These are phyloP conservation scores for Morelia viridis DNA, from an alignment of 2,797 vertebrate species.

Conservation along the genomic window DNA sequence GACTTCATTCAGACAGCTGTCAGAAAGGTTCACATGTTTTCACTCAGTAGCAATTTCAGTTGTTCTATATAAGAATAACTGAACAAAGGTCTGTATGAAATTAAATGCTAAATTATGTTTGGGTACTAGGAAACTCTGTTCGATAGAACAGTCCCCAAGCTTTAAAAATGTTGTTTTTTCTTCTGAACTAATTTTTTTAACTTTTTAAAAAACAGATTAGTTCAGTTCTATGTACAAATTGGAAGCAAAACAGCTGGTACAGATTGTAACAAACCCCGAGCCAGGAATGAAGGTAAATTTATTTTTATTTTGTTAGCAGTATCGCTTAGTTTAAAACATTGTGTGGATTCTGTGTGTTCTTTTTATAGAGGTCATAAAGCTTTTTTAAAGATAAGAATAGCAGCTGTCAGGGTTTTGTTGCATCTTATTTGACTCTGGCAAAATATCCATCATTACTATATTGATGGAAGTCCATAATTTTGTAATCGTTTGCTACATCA, in stretches of 20 bases:
- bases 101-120: conserved; percentile 4
- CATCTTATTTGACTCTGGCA: not conserved
- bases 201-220: conserved; percentile 75
- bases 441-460: not conserved
- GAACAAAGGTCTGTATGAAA: not conserved
- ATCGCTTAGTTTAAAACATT: not conserved
- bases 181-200: conserved; percentile 40
- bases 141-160: not conserved
- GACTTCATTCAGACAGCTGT: not conserved
- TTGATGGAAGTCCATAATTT: too few species aligned
- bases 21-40: not conserved
- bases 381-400: not conserved
- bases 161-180: not conserved
- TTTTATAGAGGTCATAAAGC: not conserved
- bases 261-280: conserved; percentile 87
- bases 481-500: too few species aligned
- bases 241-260: conserved; percentile 91
- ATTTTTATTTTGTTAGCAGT: conserved; percentile 12
- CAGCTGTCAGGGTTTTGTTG: not conserved
- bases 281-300: conserved; percentile 92
- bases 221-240: conserved; percentile 96
- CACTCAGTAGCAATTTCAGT: not conserved
- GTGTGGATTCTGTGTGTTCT: not conserved
- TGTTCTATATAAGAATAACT: not conserved
- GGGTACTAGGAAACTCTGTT: not conserved